Evolutionary conservation across 2,888 invertebrate genomes (phyloP).

Genomic region (Fabriciana adippe): DNA sequence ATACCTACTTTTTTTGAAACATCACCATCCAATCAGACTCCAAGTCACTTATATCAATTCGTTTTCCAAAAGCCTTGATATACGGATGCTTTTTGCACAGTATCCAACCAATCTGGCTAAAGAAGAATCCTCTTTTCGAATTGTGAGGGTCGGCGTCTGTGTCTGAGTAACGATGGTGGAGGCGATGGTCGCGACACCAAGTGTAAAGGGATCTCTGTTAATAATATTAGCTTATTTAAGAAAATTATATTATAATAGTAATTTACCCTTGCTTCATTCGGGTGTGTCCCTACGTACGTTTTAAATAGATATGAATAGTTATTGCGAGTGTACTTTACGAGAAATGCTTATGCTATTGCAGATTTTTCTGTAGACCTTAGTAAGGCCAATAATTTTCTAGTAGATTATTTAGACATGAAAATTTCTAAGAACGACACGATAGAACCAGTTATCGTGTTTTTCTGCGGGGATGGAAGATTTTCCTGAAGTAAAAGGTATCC

Average conservation of each 20-base stretch:
- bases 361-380: too few species aligned
- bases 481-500: too few species aligned
- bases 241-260: not conserved
- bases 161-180: conserved; percentile 89
- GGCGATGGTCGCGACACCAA: conserved; percentile 91
- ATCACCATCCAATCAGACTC: conserved; percentile 86
- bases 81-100: conserved; percentile 90
- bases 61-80: conserved; percentile 84
- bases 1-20: conserved; percentile 87
- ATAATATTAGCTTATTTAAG: not conserved
- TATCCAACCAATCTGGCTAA: conserved; percentile 94
- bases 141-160: conserved; percentile 91
- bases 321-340: too few species aligned
- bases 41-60: conserved; percentile 89
- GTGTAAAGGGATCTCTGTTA: conserved; percentile 86
- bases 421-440: too few species aligned
- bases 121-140: conserved; percentile 91
- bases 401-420: too few species aligned
- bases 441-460: too few species aligned
- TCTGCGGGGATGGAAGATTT: too few species aligned
- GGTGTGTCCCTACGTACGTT: too few species aligned
- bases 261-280: too few species aligned
- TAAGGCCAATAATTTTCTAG: too few species aligned
- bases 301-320: too few species aligned
- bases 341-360: too few species aligned